Percentiles rank a stretch among this genome's conserved stretches.
phyloP scores from a whole-genome alignment of 2,888 invertebrate genomes.

The Apotomis turbidana region DNA sequence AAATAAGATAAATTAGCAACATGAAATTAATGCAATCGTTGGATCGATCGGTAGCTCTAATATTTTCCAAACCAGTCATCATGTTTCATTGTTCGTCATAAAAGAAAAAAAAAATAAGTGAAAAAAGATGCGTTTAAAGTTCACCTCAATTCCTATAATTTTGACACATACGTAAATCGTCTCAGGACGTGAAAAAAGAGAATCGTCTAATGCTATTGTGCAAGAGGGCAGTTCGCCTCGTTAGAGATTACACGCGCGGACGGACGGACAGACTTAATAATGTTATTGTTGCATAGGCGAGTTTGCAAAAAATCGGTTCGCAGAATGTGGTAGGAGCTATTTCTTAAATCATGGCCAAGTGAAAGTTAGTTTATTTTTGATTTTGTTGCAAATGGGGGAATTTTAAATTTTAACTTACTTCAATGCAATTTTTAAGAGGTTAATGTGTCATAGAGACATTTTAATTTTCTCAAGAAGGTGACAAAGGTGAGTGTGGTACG shows the following conservation, averaged over 20 bases:
- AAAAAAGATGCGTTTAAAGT: background rate
- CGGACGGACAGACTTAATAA: conserved; percentile 37
- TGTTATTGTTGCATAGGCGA: conserved; percentile 46
- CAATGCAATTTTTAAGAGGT: too few relatives aligned
- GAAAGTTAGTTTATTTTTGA: background rate
- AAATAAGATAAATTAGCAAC: too few relatives aligned
- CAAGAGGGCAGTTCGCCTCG: conserved; percentile 50
- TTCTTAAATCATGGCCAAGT: conserved; percentile 7
- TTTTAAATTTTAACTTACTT: too few relatives aligned
- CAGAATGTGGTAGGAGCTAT: background rate
- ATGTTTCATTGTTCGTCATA: too few relatives aligned
- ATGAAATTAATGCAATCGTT: too few relatives aligned
- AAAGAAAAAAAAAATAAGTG: too few relatives aligned
- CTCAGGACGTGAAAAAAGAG: conserved; percentile 24
- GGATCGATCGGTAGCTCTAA: too few relatives aligned
- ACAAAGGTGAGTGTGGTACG: too few relatives aligned
- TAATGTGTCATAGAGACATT: too few relatives aligned
- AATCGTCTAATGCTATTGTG: conserved; percentile 30
- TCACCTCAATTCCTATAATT: conserved; percentile 22
- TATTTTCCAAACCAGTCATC: too few relatives aligned
- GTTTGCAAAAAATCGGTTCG: conserved; percentile 33
- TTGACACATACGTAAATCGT: conserved; percentile 32
- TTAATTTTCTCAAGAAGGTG: too few relatives aligned
- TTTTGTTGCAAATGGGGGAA: too few relatives aligned
- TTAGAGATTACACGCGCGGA: conserved; percentile 47